Evolutionary conservation across 2,113 vertebrate species (phyloP).

Genomic region (Sinocyclocheilus rhinocerous): DNA sequence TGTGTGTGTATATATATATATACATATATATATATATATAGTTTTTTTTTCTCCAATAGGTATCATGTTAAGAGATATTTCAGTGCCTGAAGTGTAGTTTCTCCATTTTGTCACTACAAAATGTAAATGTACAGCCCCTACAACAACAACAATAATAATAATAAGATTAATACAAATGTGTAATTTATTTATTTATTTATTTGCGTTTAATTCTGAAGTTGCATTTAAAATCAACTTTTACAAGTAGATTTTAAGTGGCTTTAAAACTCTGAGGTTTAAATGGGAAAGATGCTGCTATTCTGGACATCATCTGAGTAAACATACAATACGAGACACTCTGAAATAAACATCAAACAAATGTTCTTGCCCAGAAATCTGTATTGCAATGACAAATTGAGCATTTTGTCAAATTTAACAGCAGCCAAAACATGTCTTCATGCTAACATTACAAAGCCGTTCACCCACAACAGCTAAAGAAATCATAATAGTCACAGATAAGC

Average conservation of each 20-base stretch:
- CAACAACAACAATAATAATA: no score
- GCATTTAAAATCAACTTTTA: not conserved
- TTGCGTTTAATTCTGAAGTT: no score
- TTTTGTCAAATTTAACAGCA: not conserved
- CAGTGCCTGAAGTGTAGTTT: no score
- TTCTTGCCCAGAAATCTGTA: not conserved
- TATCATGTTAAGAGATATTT: no score
- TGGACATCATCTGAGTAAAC: not conserved
- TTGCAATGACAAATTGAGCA: not conserved
- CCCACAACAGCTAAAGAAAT: not conserved
- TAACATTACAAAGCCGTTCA: not conserved
- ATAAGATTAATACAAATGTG: no score
- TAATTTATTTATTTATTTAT: no score
- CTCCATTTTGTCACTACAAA: no score
- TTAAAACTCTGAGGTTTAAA: not conserved
- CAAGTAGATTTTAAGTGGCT: not conserved
- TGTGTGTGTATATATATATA: no score
- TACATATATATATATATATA: no score
- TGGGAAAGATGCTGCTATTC: not conserved
- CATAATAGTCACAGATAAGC: not conserved
- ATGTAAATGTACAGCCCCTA: no score
- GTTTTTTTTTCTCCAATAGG: no score
- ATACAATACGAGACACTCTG: not conserved
- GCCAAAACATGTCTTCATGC: not conserved
- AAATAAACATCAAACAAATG: conserved; percentile 14